Evolutionary conservation across 2,113 vertebrate species (phyloP), one percentile per base, ranked within the genome.

Genomic region (Tupaia chinensis): DNA sequence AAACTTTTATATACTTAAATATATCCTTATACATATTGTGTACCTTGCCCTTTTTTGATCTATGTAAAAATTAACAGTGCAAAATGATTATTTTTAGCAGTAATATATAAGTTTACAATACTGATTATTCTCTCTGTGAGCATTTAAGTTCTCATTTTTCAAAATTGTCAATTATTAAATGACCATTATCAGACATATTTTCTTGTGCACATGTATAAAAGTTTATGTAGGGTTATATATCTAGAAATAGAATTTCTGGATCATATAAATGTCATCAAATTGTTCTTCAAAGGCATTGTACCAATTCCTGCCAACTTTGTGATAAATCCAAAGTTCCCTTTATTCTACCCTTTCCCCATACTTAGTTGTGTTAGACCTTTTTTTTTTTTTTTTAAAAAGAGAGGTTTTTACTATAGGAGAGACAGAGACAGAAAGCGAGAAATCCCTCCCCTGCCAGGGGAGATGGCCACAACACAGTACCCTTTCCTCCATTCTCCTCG

Each of bases 81-180:
- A 70, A 29, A 60, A 84, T 84, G 15, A 74, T 63, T 72, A 12
- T 63, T 61, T 91, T 96, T 65, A 56, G 25, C 19, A 23, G 34
- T 87, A 78, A 23, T 81, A 65, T 66, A 78, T 87, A 44, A 95
- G 25, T 19, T 44, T 90, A 0, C 66, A 89, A 73, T 80, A 88
- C 78, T 91, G 44, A 44, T 44, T 56, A 74, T 88, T 95, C 25
- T 94, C 63, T 78, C 91, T 58, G 72, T 89, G 9, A 85, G 44
- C 32, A 11, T 25, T 80, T 66, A 94, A 22, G 14, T 27, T 92
- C 16, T 8, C 60, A 0, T 58, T 79, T 91, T 87, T 81, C n/a
- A 29, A 73, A 68, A 44, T 65, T 78, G 61, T n/a, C 13, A 90
- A 8, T 79, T 88, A 32, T 80, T 5, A 9, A 54, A 19, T 80